Evolutionary conservation across 2,797 vertebrate genomes (phyloP), one percentile per base, ranked within the genome.

Genomic region (Thunnus albacares): DNA sequence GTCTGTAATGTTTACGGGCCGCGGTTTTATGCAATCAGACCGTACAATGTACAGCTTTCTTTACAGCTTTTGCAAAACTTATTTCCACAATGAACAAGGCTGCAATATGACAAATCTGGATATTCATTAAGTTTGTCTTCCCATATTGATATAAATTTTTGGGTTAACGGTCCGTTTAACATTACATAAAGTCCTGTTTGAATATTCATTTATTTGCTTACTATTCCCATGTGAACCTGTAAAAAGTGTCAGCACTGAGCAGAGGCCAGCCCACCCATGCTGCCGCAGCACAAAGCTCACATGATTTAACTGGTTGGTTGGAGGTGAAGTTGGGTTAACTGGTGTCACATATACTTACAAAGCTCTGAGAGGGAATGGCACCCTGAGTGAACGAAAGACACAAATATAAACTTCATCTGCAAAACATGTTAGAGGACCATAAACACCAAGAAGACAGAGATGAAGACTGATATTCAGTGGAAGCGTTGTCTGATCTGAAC

Each of bases 261-360:
- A 75, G 43, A 83, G 65, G 73, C 77, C 75, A 67, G 83, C 76
- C 71, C 55, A 73, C 53, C 77, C 75, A 75, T 64, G 65, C 89
- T 63, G 80, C 71, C 75, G 69, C 83, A 81, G 83, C 75, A 73
- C 79, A 82, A 84, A 79, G 77, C 81, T 78, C 57, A 17, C 6
- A 1, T 61, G 69, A 3, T 47, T 71, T 53, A 67, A 83, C 53
- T 62, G 63, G 79, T 20, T 56, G 49, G 60, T 12, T 68, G 60
- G 52, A 71, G 59, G 60, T 47, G 47, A 76, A 67, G 60, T 33
- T 33, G 33, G 52, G 59, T 24, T 41, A 73, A 74, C 68, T 77
- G 65, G 75, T 88, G 60, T 77, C 75, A 87, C 81, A 56, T 49
- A 93, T 95, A 96, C 95, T 96, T 91, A 96, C 95, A 78, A 95